These are phyloP conservation scores for Lysiphlebus fabarum DNA, from an alignment of 1,140 invertebrate genomes.

Conservation along the genomic window DNA sequence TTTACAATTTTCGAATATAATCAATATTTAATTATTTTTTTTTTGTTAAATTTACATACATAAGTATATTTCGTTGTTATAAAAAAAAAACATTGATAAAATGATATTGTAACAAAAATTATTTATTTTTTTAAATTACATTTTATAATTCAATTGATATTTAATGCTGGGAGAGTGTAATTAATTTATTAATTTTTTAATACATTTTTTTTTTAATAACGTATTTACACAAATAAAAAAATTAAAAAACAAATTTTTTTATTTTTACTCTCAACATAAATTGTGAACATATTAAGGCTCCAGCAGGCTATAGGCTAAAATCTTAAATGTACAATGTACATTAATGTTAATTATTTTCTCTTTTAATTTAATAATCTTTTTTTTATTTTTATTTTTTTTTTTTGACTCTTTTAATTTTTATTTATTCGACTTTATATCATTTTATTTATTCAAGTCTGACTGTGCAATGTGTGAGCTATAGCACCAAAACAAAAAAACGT, in stretches of 20 bases:
- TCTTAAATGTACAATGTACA: slow-evolving; percentile 56
- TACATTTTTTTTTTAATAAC: slow-evolving; percentile 46
- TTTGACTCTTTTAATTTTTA: slow-evolving; percentile 19
- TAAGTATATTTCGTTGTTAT: no score
- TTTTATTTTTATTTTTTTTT: slow-evolving; percentile 28
- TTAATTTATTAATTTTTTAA: slow-evolving; percentile 38
- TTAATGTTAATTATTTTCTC: slow-evolving; percentile 36
- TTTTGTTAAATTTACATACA: no score
- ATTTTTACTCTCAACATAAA: neutral
- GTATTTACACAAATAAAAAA: slow-evolving; percentile 53
- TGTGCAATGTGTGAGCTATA: slow-evolving; percentile 48
- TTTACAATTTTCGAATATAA: no score
- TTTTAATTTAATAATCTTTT: slow-evolving; percentile 19
- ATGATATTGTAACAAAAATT: no score
- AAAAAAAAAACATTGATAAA: no score
- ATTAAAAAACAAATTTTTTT: neutral
- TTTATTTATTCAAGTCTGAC: slow-evolving; percentile 45
- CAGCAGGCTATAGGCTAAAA: slow-evolving; percentile 55
- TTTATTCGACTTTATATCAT: slow-evolving; percentile 23
- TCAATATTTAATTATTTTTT: no score
- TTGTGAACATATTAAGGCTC: slow-evolving; percentile 56
- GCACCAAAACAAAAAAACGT: slow-evolving; percentile 26
- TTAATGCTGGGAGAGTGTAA: slow-evolving; percentile 45
- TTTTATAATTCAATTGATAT: neutral
- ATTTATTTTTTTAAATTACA: no score